Evolutionary conservation across 2,797 vertebrate species (phyloP), one percentile per base, ranked within the genome.

Genomic region (Onychomys leucogaster): DNA sequence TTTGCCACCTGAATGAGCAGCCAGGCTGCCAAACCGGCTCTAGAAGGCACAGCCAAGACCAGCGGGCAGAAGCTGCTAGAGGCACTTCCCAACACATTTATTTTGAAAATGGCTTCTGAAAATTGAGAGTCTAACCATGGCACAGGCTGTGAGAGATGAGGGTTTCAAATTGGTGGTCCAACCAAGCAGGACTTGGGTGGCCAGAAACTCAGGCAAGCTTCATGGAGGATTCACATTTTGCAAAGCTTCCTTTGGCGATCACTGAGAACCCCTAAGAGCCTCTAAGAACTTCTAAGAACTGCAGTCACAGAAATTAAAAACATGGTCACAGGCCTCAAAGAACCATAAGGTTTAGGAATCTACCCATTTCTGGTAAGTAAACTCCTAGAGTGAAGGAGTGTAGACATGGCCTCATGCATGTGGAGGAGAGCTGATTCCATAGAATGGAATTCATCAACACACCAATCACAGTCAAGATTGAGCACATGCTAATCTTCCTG

Each of bases 31-130:
- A 93, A 86, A 32, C 2, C 95, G 96, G 69, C 89, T 95, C 1
- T n/a, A 82, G 94, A 94, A 97, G 61, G 23, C 69, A 87, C 27
- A 92, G 49, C 59, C 73, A 63, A 69, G n/a, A 97, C 52, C 73
- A 84, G 67, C 82, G 76, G 46, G 85, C 43, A 92, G 71, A 86
- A 95, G 69, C 69, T 75, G 16, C 59, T 90, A 69, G 37, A 95
- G 95, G 76, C 17, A 23, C 78, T 94, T 92, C 78, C 91, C 90
- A 95, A 55, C 77, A 91, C 67, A 87, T 92, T 83, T 63, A 89
- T 94, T 91, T 94, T 89, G 57, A 77, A 96, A 97, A 89, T 52
- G 29, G 13, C 29, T 87, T 90, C 59, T 86, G 59, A 89, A 96
- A 83, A 29, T 59, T 19, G 86, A 90, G 37, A 84, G 80, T 69